Percentiles rank a stretch among this genome's conserved stretches.
Conservation (phyloP, 2,113 vertebrate genomes). For the Beaufortia kweichowensis region DNA sequence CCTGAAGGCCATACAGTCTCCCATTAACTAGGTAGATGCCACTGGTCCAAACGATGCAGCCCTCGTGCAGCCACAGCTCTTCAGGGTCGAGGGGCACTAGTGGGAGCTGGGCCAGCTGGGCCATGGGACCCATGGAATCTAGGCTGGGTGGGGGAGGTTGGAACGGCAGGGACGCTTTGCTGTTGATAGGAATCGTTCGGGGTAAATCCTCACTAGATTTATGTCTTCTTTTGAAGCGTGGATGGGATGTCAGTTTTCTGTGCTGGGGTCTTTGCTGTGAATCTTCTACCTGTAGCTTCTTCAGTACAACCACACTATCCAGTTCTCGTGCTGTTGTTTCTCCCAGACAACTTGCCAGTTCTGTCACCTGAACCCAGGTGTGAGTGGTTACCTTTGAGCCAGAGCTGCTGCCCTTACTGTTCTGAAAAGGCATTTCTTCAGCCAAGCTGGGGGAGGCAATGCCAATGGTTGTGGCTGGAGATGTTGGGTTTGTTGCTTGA, state of each 20-base stretch:
- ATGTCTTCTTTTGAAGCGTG: constrained; percentile 93
- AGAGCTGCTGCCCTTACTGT: constrained; percentile 45
- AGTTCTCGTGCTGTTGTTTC: constrained; percentile 64
- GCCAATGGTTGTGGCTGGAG: constrained; percentile 54
- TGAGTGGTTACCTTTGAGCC: constrained; percentile 73
- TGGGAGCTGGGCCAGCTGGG: constrained; percentile 92
- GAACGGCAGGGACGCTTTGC: constrained; percentile 81
- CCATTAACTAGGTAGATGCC: constrained; percentile 97
- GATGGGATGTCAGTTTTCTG: constrained; percentile 90
- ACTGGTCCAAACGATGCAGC: constrained; percentile 97
- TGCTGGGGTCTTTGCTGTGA: constrained; percentile 77
- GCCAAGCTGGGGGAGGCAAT: constrained; percentile 51
- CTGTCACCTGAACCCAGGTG: constrained; percentile 70
- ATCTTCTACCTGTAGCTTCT: constrained; percentile 71
- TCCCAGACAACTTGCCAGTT: constrained; percentile 62
- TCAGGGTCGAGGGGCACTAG: constrained; percentile 98
- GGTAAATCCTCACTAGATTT: constrained; percentile 90
- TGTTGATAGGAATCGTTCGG: constrained; percentile 86
- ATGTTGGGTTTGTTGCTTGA: constrained; percentile 58
- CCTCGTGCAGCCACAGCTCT: constrained; percentile 98
- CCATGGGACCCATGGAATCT: constrained; percentile 85
- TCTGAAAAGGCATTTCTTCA: constrained; percentile 60
- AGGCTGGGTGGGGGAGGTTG: constrained; percentile 81
- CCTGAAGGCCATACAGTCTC: constrained; percentile 94
- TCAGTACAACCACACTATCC: constrained; percentile 53